Evolutionary conservation across 2,888 invertebrate species (phyloP), one percentile per base, ranked within the genome.

Genomic region (Argynnis bischoffii): DNA sequence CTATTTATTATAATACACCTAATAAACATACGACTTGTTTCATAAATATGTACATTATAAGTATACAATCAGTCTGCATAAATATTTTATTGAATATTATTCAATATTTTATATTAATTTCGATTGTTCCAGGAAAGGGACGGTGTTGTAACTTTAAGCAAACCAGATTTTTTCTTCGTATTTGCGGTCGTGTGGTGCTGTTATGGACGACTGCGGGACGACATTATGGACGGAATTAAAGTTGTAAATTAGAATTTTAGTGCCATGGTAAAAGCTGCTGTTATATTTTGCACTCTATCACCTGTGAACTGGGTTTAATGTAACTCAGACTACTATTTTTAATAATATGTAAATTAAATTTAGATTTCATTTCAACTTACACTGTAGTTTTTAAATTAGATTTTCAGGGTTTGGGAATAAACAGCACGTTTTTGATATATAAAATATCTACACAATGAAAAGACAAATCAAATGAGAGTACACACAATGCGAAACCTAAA

Each of bases 191-290:
- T 35, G 55, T 41, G 35, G 61, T 18, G 61, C 21, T 26, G 56
- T 46, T 35, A 48, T 35, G 31, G 57, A 56, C 64, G 50, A 57
- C 64, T 59, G 56, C 47, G 56, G 53, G 54, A 57, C 57, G 54
- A 54, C 47, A 64, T 64, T 48, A 59, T 54, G 53, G 15, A 57
- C 47, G 35, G 67, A 67, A 67, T 64, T 57, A 67, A 67, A 67
- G 51, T 51, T 41, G 51, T 35, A 64, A 67, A 67, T 67, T 63
- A 57, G 64, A 67, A 64, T 16, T 67, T 63, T 63, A 63, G 63
- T 50, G 63, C 41, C 55, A 48, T 11, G 31, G n/a, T n/a, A 6
- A 13, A 47, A 26, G 21, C 15, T 63, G 66, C 63, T 63, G 16
- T 47, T 54, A 48, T 18, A 41, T 59, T 35, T 55, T 69, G 50